phyloP scores from a whole-genome alignment of 1,140 invertebrate genomes.

The Aphidius gifuensis region DNA sequence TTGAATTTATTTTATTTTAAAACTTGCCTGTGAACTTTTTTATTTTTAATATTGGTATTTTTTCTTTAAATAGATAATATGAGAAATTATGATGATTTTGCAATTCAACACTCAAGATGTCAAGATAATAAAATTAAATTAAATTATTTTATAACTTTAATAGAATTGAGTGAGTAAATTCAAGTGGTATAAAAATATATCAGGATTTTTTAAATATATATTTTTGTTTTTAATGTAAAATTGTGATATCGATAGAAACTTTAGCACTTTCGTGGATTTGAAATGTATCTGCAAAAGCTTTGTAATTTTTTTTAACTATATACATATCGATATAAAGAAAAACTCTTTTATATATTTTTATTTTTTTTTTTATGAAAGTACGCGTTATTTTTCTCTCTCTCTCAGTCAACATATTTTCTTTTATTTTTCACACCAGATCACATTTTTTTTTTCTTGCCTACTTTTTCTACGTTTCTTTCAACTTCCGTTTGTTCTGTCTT shows the following conservation, averaged over 20 bases:
- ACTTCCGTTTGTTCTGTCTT: background rate
- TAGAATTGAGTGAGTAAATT: no score
- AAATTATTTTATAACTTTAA: no score
- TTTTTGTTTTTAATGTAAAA: background rate
- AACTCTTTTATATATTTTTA: background rate
- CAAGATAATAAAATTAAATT: no score
- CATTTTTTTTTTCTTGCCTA: background rate
- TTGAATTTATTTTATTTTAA: background rate
- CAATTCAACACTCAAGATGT: no score
- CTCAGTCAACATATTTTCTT: no score
- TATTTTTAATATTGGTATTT: no score
- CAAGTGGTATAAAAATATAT: no score
- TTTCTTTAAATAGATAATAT: no score
- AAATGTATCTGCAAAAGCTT: slow-evolving; percentile 5
- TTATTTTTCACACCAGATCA: no score
- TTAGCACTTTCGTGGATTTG: background rate
- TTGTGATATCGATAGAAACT: slow-evolving; percentile 21
- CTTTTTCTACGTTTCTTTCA: background rate
- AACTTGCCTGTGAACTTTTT: no score
- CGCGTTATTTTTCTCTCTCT: background rate
- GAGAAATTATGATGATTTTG: no score
- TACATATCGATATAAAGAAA: background rate
- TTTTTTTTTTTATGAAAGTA: slow-evolving; percentile 11
- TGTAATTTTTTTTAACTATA: slow-evolving; percentile 20
- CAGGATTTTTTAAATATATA: no score